Evolutionary conservation across 1,140 invertebrate species (phyloP).

Genomic region (Octopus bimaculoides): DNA sequence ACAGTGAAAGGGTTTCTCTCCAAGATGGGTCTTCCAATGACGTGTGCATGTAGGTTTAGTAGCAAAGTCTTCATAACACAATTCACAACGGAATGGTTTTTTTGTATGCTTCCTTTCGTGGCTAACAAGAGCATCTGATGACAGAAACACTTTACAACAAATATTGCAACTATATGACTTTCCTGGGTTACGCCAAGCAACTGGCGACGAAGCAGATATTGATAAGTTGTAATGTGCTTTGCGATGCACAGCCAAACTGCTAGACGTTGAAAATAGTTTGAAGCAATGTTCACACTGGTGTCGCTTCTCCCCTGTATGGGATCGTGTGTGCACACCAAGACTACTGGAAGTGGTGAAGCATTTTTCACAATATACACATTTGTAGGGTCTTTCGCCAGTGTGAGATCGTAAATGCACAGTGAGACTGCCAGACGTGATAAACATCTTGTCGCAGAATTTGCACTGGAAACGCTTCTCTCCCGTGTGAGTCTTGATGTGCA

Average conservation of each 20-base stretch:
- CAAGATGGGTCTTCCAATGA: slow-evolving; percentile 17
- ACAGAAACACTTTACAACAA: slow-evolving; percentile 68
- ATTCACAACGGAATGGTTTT: slow-evolving; percentile 19
- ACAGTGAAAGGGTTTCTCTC: slow-evolving; percentile 17
- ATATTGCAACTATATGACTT: slow-evolving; percentile 89
- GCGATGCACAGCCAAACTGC: not conserved
- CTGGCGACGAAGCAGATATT: slow-evolving; percentile 30
- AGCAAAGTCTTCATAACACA: slow-evolving; percentile 19
- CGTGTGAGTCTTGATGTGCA: slow-evolving; percentile 20
- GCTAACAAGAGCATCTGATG: slow-evolving; percentile 7
- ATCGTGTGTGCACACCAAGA: slow-evolving; percentile 18
- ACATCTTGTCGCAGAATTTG: slow-evolving; percentile 19
- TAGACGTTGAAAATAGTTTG: slow-evolving; percentile 16
- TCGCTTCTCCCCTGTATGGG: slow-evolving; percentile 19
- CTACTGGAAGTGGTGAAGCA: slow-evolving; percentile 12
- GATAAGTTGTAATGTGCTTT: slow-evolving; percentile 69
- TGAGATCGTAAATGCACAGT: slow-evolving; percentile 17
- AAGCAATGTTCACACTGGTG: slow-evolving; percentile 21
- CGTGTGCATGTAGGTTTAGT: slow-evolving; percentile 1
- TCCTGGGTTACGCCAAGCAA: slow-evolving; percentile 77
- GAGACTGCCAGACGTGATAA: slow-evolving; percentile 12
- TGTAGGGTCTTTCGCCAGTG: slow-evolving; percentile 16
- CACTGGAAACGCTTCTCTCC: slow-evolving; percentile 23
- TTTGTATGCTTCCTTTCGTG: slow-evolving; percentile 20
- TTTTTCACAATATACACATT: slow-evolving; percentile 20